These are phyloP conservation scores for Pyrochroa serraticornis DNA, from an alignment of 2,888 invertebrate genomes.

Conservation along the genomic window DNA sequence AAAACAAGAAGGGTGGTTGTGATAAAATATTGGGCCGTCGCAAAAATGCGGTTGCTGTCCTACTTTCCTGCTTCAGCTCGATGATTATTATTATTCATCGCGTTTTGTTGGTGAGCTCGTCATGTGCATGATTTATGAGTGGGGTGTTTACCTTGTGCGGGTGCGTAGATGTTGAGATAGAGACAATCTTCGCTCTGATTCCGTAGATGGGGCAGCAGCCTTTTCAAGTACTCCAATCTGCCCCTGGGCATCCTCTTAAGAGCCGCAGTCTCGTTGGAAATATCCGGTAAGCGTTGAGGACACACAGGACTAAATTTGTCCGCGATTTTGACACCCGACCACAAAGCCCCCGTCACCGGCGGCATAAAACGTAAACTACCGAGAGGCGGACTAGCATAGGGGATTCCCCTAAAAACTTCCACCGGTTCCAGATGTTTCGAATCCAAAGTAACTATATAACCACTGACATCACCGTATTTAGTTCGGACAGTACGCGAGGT, in stretches of 20 bases:
- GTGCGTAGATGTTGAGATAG: conserved; percentile 95
- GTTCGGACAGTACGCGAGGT: conserved; percentile 86
- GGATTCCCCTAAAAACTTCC: conserved; percentile 91
- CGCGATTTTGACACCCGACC: conserved; percentile 88
- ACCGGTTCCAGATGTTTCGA: conserved; percentile 84
- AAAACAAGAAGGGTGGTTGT: too few species aligned
- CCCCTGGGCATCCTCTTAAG: conserved; percentile 87
- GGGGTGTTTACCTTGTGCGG: conserved; percentile 84
- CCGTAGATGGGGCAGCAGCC: conserved; percentile 83
- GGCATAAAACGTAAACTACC: conserved; percentile 94
- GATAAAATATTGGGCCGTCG: too few species aligned
- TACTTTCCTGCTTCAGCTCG: too few species aligned
- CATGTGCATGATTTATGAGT: not conserved
- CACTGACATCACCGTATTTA: conserved; percentile 86
- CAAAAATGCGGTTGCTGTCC: too few species aligned
- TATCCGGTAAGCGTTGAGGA: conserved; percentile 88
- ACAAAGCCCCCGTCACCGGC: conserved; percentile 90
- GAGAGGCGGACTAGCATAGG: conserved; percentile 91
- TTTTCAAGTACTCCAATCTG: conserved; percentile 84
- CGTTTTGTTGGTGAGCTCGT: too few species aligned
- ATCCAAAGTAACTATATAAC: conserved; percentile 83
- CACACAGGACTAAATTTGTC: conserved; percentile 90
- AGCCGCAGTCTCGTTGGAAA: conserved; percentile 82
- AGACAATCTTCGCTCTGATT: conserved; percentile 97
- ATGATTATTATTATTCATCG: not conserved